Conservation (phyloP, 2,888 invertebrate genomes). For the Cacoxenus indagator region DNA sequence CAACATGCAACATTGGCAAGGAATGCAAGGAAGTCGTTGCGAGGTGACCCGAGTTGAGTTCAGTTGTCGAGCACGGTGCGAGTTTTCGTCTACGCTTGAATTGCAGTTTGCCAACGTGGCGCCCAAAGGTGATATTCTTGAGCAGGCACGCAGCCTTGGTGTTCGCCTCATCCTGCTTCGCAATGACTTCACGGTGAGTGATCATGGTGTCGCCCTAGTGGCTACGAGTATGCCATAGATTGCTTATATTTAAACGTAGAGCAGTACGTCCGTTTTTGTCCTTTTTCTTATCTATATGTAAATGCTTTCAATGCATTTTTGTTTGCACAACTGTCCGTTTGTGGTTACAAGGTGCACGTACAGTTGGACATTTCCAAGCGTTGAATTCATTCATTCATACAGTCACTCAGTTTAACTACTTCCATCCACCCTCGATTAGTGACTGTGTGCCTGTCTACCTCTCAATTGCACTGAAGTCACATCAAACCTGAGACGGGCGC, state of each 20-base stretch:
- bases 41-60: not conserved
- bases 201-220: constrained; percentile 38
- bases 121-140: constrained; percentile 11
- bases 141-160: not conserved
- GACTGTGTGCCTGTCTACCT: not conserved
- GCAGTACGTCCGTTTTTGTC: constrained; percentile 31
- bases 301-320: constrained; percentile 51
- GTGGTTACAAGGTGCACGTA: constrained; percentile 36
- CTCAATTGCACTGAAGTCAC: not conserved
- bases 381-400: not conserved
- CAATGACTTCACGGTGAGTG: constrained; percentile 29
- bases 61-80: not conserved
- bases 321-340: constrained; percentile 56
- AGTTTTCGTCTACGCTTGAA: not conserved
- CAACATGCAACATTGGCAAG: constrained; percentile 16
- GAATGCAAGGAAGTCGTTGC: not conserved
- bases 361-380: not conserved
- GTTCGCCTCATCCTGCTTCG: constrained; percentile 17
- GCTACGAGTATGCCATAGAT: constrained; percentile 37
- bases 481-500: not conserved
- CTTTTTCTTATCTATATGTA: constrained; percentile 45
- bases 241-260: constrained; percentile 34
- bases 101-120: constrained; percentile 14
- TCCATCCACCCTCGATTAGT: not conserved
- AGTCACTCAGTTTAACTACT: not conserved